Conservation (phyloP, 2,888 invertebrate species). For the Drosophila diplacantha region DNA sequence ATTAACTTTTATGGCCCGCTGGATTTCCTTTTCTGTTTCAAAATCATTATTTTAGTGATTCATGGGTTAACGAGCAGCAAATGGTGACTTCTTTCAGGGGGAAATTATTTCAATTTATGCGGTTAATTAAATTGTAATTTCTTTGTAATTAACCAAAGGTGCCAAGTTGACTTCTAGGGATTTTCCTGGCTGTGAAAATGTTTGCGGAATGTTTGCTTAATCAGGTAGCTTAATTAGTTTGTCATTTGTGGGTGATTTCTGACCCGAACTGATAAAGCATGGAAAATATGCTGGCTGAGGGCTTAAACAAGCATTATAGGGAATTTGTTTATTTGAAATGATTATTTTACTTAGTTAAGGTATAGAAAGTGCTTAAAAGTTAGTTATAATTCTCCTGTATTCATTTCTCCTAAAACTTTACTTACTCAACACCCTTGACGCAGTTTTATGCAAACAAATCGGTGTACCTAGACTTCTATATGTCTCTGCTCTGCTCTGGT, state of each 20-base stretch:
- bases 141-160: constrained; percentile 12
- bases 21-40: constrained; percentile 9
- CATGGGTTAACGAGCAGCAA: constrained; percentile 2
- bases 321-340: not conserved
- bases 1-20: constrained; percentile 28
- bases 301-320: not conserved
- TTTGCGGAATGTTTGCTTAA: constrained; percentile 2
- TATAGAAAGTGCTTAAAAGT: not conserved
- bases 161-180: constrained; percentile 1
- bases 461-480: not conserved
- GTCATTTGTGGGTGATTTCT: not conserved
- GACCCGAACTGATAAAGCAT: constrained; percentile 2
- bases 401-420: too few relatives aligned
- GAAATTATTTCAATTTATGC: constrained; percentile 27
- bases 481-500: not conserved
- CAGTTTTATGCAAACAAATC: not conserved
- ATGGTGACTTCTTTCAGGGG: not conserved
- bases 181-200: not conserved
- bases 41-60: constrained; percentile 22
- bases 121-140: constrained; percentile 17
- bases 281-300: not conserved
- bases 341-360: too few relatives aligned
- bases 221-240: constrained; percentile 3
- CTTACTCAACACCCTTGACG: constrained; percentile 2
- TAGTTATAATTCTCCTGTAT: not conserved